phyloP scores from a whole-genome alignment of 1,140 invertebrate species.

The Rhysida immarginata region DNA sequence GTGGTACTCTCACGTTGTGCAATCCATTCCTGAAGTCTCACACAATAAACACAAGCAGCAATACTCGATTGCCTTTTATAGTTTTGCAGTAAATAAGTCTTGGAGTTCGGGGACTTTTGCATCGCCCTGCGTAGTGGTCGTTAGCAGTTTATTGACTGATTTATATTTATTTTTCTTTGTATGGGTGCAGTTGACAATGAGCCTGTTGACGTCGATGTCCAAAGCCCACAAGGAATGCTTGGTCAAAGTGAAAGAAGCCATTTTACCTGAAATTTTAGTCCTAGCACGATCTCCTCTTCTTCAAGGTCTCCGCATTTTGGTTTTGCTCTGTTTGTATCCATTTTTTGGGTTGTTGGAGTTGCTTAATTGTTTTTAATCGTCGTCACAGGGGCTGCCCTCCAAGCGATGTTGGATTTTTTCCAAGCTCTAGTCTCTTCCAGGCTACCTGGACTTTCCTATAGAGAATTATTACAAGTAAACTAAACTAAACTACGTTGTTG shows the following conservation, averaged over 20 bases:
- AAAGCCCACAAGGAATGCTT: slow-evolving; percentile 31
- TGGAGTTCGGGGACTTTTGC: no score
- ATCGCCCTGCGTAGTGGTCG: no score
- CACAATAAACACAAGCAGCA: no score
- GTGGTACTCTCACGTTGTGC: no score
- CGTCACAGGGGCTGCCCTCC: slow-evolving; percentile 56
- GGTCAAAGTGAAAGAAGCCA: slow-evolving; percentile 31
- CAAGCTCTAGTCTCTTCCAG: slow-evolving; percentile 68
- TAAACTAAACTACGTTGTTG: neutral
- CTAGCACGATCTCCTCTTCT: slow-evolving; percentile 81
- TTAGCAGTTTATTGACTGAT: no score
- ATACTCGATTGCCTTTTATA: no score
- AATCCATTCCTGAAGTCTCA: no score
- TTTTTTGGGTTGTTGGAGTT: no score
- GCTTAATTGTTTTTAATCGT: no score
- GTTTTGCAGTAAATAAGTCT: no score
- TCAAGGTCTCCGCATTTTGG: slow-evolving; percentile 37
- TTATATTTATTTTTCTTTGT: slow-evolving; percentile 7
- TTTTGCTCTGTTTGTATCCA: no score
- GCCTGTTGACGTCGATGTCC: slow-evolving; percentile 34
- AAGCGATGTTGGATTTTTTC: slow-evolving; percentile 80
- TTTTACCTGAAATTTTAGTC: slow-evolving; percentile 69
- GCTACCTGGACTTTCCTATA: slow-evolving; percentile 40
- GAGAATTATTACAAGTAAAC: slow-evolving; percentile 27
- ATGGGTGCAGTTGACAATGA: slow-evolving; percentile 30